Conservation (phyloP, 1,140 invertebrate species). For the Pachypeltis micranthus region DNA sequence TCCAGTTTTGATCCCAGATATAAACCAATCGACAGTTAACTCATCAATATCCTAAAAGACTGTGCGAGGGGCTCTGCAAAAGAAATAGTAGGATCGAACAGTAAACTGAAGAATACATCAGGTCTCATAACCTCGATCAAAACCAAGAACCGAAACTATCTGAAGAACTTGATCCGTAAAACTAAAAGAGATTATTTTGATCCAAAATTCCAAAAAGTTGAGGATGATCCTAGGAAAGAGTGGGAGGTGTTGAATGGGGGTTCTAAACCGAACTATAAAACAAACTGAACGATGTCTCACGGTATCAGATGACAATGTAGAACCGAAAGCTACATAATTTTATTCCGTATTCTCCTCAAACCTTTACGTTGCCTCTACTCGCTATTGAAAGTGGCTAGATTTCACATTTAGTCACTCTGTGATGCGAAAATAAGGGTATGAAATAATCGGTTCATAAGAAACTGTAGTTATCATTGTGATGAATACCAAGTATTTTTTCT, state of each 20-base stretch:
- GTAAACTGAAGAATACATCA: background rate
- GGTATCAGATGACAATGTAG: too few species aligned
- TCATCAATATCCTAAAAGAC: background rate
- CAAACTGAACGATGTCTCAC: background rate
- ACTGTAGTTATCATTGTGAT: too few species aligned
- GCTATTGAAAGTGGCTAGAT: too few species aligned
- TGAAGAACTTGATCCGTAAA: background rate
- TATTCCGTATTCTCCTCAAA: too few species aligned
- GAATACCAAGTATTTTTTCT: too few species aligned
- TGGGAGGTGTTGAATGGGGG: background rate
- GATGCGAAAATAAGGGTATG: too few species aligned
- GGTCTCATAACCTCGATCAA: background rate
- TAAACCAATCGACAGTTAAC: background rate
- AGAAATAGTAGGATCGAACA: background rate
- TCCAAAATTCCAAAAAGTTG: background rate
- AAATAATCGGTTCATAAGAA: too few species aligned
- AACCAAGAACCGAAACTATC: background rate
- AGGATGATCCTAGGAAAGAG: background rate
- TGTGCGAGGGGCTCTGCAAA: background rate
- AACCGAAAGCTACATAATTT: too few species aligned
- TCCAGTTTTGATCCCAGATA: background rate
- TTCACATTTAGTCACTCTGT: too few species aligned
- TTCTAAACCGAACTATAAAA: background rate
- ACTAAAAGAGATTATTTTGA: background rate
- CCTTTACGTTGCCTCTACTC: too few species aligned